Evolutionary conservation across 1,140 invertebrate species (phyloP), one percentile per base, ranked within the genome.

Genomic region (Samia ricini): DNA sequence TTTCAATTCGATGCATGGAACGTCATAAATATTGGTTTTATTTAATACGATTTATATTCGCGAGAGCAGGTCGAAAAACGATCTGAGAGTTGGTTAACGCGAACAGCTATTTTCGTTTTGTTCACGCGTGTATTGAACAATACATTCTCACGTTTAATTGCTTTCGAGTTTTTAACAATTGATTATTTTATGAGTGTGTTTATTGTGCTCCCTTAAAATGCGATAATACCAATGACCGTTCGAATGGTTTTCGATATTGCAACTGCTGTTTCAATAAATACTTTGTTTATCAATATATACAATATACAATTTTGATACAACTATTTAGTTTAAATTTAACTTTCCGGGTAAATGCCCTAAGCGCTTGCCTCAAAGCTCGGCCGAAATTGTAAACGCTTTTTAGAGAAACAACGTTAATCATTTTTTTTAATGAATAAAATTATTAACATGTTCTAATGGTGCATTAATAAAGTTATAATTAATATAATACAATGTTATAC

Each of bases 131-230:
- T 81, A 85, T 80, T 80, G 83, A 90, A 90, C 88, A 90, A 90
- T 88, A 87, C 83, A 79, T 90, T 88, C 88, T 88, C 85, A 86
- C 88, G 85, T 90, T 88, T 88, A 86, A 90, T 90, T 90, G 86
- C 85, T 87, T 88, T 87, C 75, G 82, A 73, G 69, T 69, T 73
- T n/a, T 80, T 74, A 68, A 72, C 85, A 87, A 88, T 90, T 86
- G 85, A 83, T 86, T 81, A 77, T 84, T 90, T 90, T 86, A 90
- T 79, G 85, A 88, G 75, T 86, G 83, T 88, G 88, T 90, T 90
- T 90, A 90, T 90, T 88, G 80, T 76, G 74, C 74, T 76, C 77
- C 80, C 71, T 77, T 79, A 74, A 81, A 81, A 81, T 81, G 75
- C 82, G 71, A 83, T 76, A 85, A 84, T 81, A 72, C 77, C 79